Evolutionary conservation across 1,140 invertebrate species (phyloP), one percentile per base, ranked within the genome.

Genomic region (Lordiphosa stackelbergi): DNA sequence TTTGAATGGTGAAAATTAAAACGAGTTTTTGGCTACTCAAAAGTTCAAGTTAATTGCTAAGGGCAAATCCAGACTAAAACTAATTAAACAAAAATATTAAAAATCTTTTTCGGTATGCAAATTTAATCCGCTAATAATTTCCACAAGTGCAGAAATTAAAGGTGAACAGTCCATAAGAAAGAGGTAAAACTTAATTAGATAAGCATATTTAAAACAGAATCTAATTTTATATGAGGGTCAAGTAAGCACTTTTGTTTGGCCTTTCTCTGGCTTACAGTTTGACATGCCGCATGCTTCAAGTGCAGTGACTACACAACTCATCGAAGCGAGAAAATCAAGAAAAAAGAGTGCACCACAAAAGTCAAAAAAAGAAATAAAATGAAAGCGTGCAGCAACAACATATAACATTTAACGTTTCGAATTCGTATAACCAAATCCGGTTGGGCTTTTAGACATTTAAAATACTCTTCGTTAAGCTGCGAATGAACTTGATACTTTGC

Each of bases 251-350:
- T 47, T 54, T 38, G 51, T 61, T 61, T 66, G 57, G 57, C 63
- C 52, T 66, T 51, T 34, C 28, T 46, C 47, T 57, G 35, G 49
- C 37, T 60, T 49, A 66, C 63, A 55, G 63, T 66, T 66, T 66
- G 63, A 66, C 16, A 46, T 52, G 53, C 60, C 51, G 11, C 28
- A 31, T 31, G 28, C 7, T 31, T 31, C 28, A 46, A 46, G 42
- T 60, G 66, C 60, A 68, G 35, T 68, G 46, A 41, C 61, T 59
- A 61, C 51, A 51, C 53, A 65, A 42, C 31, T 59, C 55, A 54
- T 35, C 60, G 37, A 57, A 66, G 47, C 59, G 53, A 63, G 48
- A 24, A 51, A 49, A 53, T 42, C 42, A 16, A 49, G 41, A 56
- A 10, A n/a, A 37, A 36, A 42, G 35, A 47, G 41, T 31, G 28